A percentile compares a stretch with the other conserved stretches of the same genome.
Evolutionary conservation across 2,888 invertebrate species (phyloP).

Genomic region (Drosophila pseudotakahashii): DNA sequence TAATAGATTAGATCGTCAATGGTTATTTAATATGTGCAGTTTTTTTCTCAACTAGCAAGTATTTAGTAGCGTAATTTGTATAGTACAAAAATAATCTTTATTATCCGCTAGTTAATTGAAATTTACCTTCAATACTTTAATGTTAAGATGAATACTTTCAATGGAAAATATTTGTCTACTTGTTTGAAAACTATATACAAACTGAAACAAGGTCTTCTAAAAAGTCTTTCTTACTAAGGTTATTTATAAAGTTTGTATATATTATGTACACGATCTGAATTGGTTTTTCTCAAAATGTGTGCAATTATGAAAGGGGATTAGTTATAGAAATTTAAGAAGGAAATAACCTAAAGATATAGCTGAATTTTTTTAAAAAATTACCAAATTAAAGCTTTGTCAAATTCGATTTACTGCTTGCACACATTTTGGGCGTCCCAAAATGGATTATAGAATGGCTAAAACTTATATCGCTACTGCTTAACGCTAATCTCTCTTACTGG

Average conservation of each 20-base stretch:
- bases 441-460: slow-evolving; percentile 32
- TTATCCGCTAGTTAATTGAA: slow-evolving; percentile 27
- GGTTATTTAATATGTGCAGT: slow-evolving; percentile 25
- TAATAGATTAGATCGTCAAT: slow-evolving; percentile 13
- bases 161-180: slow-evolving; percentile 17
- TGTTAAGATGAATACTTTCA: slow-evolving; percentile 24
- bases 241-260: slow-evolving; percentile 8
- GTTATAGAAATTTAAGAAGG: neutral
- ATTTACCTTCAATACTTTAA: slow-evolving; percentile 16
- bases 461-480: slow-evolving; percentile 27
- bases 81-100: slow-evolving; percentile 64
- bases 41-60: slow-evolving; percentile 12
- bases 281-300: slow-evolving; percentile 18
- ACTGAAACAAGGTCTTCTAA: slow-evolving; percentile 12
- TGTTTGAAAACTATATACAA: slow-evolving; percentile 21
- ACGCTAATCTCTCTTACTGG: slow-evolving; percentile 55
- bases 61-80: slow-evolving; percentile 50
- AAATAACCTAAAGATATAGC: neutral
- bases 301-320: neutral
- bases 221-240: slow-evolving; percentile 1
- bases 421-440: slow-evolving; percentile 9
- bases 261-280: slow-evolving; percentile 21
- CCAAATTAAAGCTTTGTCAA: slow-evolving; percentile 15
- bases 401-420: neutral
- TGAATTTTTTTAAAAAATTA: slow-evolving; percentile 1